Conservation (phyloP, 2,797 vertebrate genomes). For the Cheirogaleus major region DNA sequence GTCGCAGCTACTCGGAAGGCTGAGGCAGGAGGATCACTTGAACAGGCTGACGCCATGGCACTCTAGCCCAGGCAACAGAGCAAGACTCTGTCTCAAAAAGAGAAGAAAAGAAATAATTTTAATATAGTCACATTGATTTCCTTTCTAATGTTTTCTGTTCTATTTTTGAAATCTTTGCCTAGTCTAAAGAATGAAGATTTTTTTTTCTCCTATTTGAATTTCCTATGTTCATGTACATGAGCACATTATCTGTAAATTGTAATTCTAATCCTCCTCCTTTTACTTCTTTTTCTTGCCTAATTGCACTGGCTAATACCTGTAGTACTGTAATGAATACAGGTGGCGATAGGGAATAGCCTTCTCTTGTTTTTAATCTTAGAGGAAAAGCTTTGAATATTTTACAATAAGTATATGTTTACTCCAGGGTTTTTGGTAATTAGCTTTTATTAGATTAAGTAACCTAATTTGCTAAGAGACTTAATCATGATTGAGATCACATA, state of each 20-base stretch:
- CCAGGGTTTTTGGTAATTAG: background rate
- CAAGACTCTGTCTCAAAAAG: too few relatives aligned
- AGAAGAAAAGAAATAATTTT: background rate
- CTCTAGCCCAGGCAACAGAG: too few relatives aligned
- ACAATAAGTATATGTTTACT: constrained; percentile 2
- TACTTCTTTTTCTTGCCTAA: background rate
- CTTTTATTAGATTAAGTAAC: constrained; percentile 40
- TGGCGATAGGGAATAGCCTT: background rate
- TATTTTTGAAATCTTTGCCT: background rate
- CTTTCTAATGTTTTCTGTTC: constrained; percentile 5
- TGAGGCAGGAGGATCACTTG: too few relatives aligned
- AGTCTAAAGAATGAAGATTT: background rate
- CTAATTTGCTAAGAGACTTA: constrained; percentile 21
- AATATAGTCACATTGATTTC: background rate
- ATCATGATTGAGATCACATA: background rate
- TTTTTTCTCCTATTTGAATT: background rate
- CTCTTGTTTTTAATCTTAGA: constrained; percentile 4
- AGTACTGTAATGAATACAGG: background rate
- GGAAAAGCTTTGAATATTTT: background rate
- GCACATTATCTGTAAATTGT: background rate
- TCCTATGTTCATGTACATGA: background rate
- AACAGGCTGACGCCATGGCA: too few relatives aligned
- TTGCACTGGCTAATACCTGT: background rate
- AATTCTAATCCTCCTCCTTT: background rate
- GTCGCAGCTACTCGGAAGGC: too few relatives aligned